Conservation (phyloP, 2,888 invertebrate species). For the Conops quadrifasciatus region DNA sequence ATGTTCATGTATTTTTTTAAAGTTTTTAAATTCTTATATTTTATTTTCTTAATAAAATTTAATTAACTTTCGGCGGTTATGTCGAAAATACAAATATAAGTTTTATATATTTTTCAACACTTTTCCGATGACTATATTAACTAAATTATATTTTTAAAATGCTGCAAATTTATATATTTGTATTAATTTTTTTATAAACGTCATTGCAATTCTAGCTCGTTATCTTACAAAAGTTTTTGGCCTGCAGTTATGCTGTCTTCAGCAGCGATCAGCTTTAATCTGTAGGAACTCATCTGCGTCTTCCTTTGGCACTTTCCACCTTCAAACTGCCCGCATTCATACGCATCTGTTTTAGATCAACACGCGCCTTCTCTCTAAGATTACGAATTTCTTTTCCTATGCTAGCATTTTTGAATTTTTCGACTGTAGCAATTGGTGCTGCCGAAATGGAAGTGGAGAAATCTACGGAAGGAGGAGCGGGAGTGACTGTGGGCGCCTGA, state of each 20-base stretch:
- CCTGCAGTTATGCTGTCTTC: background rate
- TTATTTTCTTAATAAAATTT: no score
- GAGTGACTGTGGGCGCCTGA: background rate
- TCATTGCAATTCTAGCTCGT: background rate
- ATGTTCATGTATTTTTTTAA: no score
- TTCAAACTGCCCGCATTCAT: slow-evolving; percentile 42
- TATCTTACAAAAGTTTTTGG: background rate
- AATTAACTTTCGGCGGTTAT: no score
- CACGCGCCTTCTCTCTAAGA: slow-evolving; percentile 55
- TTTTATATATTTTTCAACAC: no score
- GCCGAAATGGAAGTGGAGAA: background rate
- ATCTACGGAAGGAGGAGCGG: background rate
- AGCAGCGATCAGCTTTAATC: background rate
- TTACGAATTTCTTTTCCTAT: slow-evolving; percentile 57
- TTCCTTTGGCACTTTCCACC: slow-evolving; percentile 40
- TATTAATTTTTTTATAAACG: slow-evolving; percentile 9
- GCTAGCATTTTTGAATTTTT: slow-evolving; percentile 51
- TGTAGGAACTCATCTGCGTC: slow-evolving; percentile 51
- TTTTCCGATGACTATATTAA: no score
- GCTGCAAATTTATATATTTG: slow-evolving; percentile 15
- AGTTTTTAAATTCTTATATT: no score
- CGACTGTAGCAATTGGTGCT: slow-evolving; percentile 22
- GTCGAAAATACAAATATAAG: no score
- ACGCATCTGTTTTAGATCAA: slow-evolving; percentile 57
- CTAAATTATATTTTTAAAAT: no score